Evolutionary conservation across 2,888 invertebrate genomes (phyloP).

Genomic region (Leptopilina myrica): DNA sequence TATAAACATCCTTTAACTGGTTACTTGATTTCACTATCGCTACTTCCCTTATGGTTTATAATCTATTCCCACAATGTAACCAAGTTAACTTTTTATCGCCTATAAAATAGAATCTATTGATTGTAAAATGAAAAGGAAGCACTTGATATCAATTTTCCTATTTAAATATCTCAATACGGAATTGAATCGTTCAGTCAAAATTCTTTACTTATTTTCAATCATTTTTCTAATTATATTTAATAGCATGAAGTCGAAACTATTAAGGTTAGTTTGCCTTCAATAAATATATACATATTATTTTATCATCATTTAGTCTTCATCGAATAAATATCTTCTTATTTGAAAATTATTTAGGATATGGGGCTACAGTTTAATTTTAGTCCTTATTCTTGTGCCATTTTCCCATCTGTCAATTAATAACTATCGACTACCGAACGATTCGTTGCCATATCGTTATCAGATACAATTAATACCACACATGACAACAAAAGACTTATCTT

Average conservation of each 20-base stretch:
- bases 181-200: not conserved
- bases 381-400: not conserved
- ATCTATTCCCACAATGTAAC: not conserved
- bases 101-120: not conserved
- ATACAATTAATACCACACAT: conserved; percentile 21
- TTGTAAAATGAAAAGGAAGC: conserved; percentile 8
- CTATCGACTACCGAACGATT: conserved; percentile 22
- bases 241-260: too few relatives aligned
- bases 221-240: too few relatives aligned
- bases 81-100: not conserved
- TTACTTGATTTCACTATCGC: not conserved
- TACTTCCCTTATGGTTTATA: not conserved
- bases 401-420: not conserved
- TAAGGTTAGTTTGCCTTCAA: too few relatives aligned
- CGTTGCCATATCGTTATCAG: conserved; percentile 8
- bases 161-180: not conserved
- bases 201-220: not conserved
- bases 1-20: not conserved
- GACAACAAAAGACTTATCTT: not conserved
- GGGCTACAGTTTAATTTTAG: not conserved
- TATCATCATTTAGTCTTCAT: too few relatives aligned
- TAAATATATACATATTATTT: too few relatives aligned
- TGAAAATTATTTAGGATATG: not conserved
- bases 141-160: not conserved
- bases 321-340: not conserved